Conservation (phyloP, 2,888 invertebrate genomes). For the Anagyrus pseudococci region DNA sequence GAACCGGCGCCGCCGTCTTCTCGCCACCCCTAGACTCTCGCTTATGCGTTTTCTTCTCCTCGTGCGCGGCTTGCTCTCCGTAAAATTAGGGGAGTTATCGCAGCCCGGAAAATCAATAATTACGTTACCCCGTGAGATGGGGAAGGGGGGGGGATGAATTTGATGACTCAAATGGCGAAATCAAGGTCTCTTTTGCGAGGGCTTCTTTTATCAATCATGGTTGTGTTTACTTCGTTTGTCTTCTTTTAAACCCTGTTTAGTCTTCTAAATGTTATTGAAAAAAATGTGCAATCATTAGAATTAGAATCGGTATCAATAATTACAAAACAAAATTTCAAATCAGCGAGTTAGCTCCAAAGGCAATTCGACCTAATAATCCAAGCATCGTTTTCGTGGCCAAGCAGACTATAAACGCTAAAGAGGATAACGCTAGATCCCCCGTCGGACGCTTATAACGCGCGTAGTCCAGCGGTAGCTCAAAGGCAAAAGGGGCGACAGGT, state of each 20-base stretch:
- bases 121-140: too few species aligned
- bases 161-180: slow-evolving; percentile 61
- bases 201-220: too few species aligned
- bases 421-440: too few species aligned
- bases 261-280: slow-evolving; percentile 40
- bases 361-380: too few species aligned
- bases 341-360: too few species aligned
- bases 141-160: too few species aligned
- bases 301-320: too few species aligned
- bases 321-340: too few species aligned
- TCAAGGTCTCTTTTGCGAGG: slow-evolving; percentile 56
- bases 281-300: too few species aligned
- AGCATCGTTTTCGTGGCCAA: too few species aligned
- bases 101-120: slow-evolving; percentile 61
- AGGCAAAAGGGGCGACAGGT: slow-evolving; percentile 47
- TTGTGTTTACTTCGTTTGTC: slow-evolving; percentile 12
- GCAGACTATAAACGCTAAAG: too few species aligned
- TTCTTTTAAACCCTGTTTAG: slow-evolving; percentile 44
- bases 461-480: not conserved
- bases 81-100: slow-evolving; percentile 60
- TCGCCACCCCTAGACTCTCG: not conserved
- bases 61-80: slow-evolving; percentile 49
- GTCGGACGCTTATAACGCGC: not conserved
- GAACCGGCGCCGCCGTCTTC: too few species aligned
- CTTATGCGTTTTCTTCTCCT: slow-evolving; percentile 43